Evolutionary conservation across 2,888 invertebrate genomes (phyloP).

Genomic region (Melangyna quadrimaculata): DNA sequence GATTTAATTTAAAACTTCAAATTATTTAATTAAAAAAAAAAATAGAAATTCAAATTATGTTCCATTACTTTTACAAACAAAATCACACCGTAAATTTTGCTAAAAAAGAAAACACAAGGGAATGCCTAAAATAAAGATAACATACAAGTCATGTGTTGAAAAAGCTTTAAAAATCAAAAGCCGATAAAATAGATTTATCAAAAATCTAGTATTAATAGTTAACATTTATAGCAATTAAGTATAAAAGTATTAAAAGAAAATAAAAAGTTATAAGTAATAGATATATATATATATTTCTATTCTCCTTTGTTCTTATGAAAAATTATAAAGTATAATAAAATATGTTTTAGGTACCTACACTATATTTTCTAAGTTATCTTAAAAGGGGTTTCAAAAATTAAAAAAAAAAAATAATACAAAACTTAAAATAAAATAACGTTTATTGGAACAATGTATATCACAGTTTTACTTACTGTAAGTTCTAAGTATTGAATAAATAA

Average conservation of each 20-base stretch:
- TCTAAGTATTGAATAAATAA: constrained; percentile 18
- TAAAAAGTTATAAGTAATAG: constrained; percentile 7
- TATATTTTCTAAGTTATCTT: constrained; percentile 52
- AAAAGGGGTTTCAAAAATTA: constrained; percentile 63
- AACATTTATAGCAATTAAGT: constrained; percentile 69
- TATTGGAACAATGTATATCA: constrained; percentile 52
- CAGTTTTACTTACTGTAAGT: constrained; percentile 33
- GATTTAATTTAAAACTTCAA: too few relatives aligned
- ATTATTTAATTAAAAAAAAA: neutral
- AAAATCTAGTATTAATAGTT: constrained; percentile 70
- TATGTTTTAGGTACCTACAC: neutral
- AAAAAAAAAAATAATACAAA: constrained; percentile 42
- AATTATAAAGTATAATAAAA: neutral
- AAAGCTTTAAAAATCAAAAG: constrained; percentile 69
- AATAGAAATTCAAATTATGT: neutral
- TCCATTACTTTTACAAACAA: neutral
- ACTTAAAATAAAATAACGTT: constrained; percentile 34
- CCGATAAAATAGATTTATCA: constrained; percentile 65
- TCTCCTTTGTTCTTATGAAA: constrained; percentile 38
- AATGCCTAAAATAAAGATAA: constrained; percentile 36
- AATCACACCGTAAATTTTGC: neutral
- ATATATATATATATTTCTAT: constrained; percentile 50
- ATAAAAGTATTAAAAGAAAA: constrained; percentile 31
- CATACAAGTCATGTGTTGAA: constrained; percentile 19
- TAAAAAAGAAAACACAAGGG: neutral